These are phyloP conservation scores for Callitettix versicolor DNA, from an alignment of 1,140 invertebrate species.

Conservation along the genomic window DNA sequence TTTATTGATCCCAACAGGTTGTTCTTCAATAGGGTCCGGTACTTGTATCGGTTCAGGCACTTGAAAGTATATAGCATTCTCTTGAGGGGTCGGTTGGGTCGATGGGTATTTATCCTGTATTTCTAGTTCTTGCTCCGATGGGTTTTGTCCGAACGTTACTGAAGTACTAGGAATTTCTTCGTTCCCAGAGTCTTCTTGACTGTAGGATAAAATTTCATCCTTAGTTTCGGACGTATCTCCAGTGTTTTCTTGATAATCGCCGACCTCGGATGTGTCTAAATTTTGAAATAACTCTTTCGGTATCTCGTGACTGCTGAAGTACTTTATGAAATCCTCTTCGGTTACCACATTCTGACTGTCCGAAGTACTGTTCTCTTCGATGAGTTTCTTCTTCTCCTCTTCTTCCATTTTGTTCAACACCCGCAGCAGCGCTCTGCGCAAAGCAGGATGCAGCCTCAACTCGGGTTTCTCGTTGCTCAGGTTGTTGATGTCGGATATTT, in stretches of 20 bases:
- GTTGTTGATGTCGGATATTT: constrained; percentile 22
- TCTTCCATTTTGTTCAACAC: constrained; percentile 54
- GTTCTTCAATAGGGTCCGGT: constrained; percentile 1
- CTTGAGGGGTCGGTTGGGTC: constrained; percentile 6
- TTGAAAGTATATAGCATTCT: constrained; percentile 17
- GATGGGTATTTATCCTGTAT: constrained; percentile 1
- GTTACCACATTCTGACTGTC: constrained; percentile 5
- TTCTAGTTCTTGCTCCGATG: neutral
- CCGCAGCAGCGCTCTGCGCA: constrained; percentile 55
- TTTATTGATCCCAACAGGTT: neutral
- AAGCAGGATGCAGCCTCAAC: constrained; percentile 51
- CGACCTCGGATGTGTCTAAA: neutral
- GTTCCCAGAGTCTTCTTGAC: neutral
- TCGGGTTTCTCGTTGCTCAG: constrained; percentile 30
- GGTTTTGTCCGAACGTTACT: neutral
- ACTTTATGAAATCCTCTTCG: constrained; percentile 12
- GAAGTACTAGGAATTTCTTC: constrained; percentile 1
- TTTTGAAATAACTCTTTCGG: constrained; percentile 1
- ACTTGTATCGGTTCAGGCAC: constrained; percentile 9
- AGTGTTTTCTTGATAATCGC: neutral
- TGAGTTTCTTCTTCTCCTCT: constrained; percentile 21
- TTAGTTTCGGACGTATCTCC: neutral
- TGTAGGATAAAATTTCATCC: constrained; percentile 5
- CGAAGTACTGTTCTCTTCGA: neutral
- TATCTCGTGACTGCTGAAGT: constrained; percentile 6